Evolutionary conservation across 2,113 vertebrate species (phyloP), one percentile per base, ranked within the genome.

Genomic region (Anarrhichthys ocellatus): DNA sequence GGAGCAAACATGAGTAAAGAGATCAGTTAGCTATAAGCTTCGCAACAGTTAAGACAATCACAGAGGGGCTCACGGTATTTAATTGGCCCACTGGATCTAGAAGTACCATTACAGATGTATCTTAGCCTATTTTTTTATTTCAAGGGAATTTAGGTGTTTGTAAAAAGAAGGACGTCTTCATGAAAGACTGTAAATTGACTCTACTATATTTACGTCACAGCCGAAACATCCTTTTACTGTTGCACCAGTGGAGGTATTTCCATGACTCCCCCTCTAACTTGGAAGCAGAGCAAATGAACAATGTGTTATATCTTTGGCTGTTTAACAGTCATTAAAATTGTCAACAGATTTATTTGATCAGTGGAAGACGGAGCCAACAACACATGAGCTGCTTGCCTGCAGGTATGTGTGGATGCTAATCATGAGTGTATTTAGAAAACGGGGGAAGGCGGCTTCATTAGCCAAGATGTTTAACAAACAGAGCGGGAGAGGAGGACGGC

Each of bases 371-470:
- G 66, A 81, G 78, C 62, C 76, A 85, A 42, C 79, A 80, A 84
- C 81, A 82, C 52, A 83, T 72, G 74, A 81, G 64, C 58, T 36
- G 67, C 62, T 15, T 64, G 82, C 84, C 89, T 80, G 81, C 85
- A 90, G 91, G 88, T 91, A 73, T 74, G 71, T 80, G 82, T 34
- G 77, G 38, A 83, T 69, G 87, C 64, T 88, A 85, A 92, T 89
- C 78, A 78, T 20, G 32, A 24, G 78, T 73, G 63, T 81, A 36
- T 83, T 89, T 75, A 77, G 52, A 85, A 76, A 78, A 79, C 1
- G 27, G 40, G 40, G 61, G 42, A 73, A 82, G 82, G 70, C n/a
- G 7, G 63, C 73, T 85, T 88, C 87, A 88, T 84, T 86, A 85
- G 65, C 72, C 56, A 48, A 71, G 76, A 72, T 40, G 67, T 62